phyloP scores from a whole-genome alignment of 2,888 invertebrate species.

The Drosophila nigricruria region DNA sequence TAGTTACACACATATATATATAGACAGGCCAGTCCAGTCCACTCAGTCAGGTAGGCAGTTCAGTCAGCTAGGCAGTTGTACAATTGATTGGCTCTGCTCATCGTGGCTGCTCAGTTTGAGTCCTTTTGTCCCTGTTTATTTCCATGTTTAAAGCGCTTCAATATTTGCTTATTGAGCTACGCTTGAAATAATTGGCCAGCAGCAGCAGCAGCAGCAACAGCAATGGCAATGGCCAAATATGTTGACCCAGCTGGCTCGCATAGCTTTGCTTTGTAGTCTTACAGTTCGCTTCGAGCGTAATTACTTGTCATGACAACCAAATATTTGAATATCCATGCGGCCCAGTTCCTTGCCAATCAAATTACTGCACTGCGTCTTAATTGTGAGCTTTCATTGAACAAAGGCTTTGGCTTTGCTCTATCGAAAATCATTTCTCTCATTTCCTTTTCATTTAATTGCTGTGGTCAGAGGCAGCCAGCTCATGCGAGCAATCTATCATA shows the following conservation, averaged over 20 bases:
- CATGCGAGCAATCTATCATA: background rate
- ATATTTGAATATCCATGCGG: slow-evolving; percentile 62
- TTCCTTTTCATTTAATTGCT: slow-evolving; percentile 10
- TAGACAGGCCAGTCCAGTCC: no score
- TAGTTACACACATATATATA: no score
- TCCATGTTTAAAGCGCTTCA: slow-evolving; percentile 46
- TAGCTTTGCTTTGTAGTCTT: slow-evolving; percentile 25
- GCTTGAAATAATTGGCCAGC: slow-evolving; percentile 62
- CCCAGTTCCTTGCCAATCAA: slow-evolving; percentile 10
- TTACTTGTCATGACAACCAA: slow-evolving; percentile 74
- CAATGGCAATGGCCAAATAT: slow-evolving; percentile 22
- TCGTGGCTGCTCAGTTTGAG: slow-evolving; percentile 26
- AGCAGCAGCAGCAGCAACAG: background rate
- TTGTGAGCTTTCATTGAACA: background rate
- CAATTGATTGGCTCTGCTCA: slow-evolving; percentile 42
- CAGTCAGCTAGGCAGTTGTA: background rate
- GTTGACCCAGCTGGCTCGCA: slow-evolving; percentile 19
- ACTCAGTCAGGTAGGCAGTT: background rate
- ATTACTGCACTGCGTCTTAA: slow-evolving; percentile 3
- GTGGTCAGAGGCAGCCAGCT: background rate
- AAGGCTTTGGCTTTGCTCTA: background rate
- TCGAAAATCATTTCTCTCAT: background rate
- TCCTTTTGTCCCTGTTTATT: slow-evolving; percentile 19
- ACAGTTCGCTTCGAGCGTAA: slow-evolving; percentile 46
- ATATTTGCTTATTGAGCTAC: slow-evolving; percentile 74